A percentile compares a stretch with the other conserved stretches of the same genome.
Evolutionary conservation across 2,888 invertebrate species (phyloP).

Genomic region (Dendrolimus houi): DNA sequence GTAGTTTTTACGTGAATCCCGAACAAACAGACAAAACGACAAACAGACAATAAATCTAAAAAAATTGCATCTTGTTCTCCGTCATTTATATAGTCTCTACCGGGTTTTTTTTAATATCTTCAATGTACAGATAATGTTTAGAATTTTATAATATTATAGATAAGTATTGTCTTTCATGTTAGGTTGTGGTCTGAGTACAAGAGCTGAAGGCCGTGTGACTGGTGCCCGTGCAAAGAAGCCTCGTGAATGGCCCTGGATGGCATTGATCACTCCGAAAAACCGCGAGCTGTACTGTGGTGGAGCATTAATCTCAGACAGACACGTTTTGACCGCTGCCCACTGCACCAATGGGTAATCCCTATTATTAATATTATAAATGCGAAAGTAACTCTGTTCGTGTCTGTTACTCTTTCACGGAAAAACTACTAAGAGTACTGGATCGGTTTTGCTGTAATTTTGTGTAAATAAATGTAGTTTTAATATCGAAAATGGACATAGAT

Average conservation of each 20-base stretch:
- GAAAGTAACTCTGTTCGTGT: slow-evolving; percentile 7
- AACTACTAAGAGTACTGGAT: no score
- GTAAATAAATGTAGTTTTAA: no score
- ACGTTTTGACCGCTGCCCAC: slow-evolving; percentile 87
- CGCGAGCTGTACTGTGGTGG: slow-evolving; percentile 86
- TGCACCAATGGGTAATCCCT: slow-evolving; percentile 76
- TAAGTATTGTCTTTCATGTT: slow-evolving; percentile 6
- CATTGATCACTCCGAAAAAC: slow-evolving; percentile 80
- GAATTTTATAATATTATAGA: background rate
- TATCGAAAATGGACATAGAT: no score
- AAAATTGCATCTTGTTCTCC: no score
- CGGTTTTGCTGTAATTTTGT: no score
- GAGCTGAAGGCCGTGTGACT: slow-evolving; percentile 68
- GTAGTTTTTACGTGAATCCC: no score
- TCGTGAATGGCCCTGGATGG: slow-evolving; percentile 91
- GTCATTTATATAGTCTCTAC: no score
- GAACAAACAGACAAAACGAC: no score
- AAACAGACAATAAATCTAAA: no score
- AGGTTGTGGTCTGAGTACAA: slow-evolving; percentile 77
- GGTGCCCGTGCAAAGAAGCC: slow-evolving; percentile 80
- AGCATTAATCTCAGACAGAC: slow-evolving; percentile 85
- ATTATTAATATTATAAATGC: no score
- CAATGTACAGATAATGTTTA: no score
- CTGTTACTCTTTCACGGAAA: background rate
- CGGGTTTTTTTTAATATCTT: no score